Base-by-base conservation (phyloP, 92 coral and sea anemone genomes). In the Paragorgia papillata region DNA sequence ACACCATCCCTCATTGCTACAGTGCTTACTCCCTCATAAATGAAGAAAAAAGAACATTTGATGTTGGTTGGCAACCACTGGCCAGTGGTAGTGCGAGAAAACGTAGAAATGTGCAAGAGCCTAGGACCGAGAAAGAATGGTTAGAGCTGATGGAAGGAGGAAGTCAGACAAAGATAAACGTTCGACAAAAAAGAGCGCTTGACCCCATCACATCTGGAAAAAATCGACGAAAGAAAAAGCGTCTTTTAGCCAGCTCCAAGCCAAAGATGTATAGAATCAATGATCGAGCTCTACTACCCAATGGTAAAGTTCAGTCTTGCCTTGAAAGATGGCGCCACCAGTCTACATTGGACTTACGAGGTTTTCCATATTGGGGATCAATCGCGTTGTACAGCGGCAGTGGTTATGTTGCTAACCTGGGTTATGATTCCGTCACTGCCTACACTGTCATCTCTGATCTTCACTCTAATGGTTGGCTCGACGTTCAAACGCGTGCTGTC, bases 301-400 rank as follows among this genome's bases (percentile, higher is more conserved):
- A 93, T 62, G 97, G 97, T 2, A 81, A 86, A 7, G 86, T 93
- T 21, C 51, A 85, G 49, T 90, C 97, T 0, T 93, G 97, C 29
- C 92, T 96, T 10, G 76, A 96, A 18, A 87, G 97, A 25, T 93
- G 97, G 97, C 67, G 82, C 40, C 81, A 93, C 28, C 89, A 89
- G 1, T 33, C 50, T n/a, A 57, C 80, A 28, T 26, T 88, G 20
- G 87, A 90, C 0, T 80, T 93, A 10, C 41, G 88, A 30, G 97
- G 96, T 17, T 93, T 87, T 69, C 97, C 97, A 14, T 93, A 90
- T 85, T 88, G 92, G 97, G 97, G 97, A 13, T 35, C 58, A 28
- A 39, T 69, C 7, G 35, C 84, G 12, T 57, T 71, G 28, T 92
- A 88, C 67, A 84, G 89, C 55, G 97, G 97, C 13, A 91, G 97